phyloP scores from a whole-genome alignment of 92 coral and sea anemone species.

The Porites rus region DNA sequence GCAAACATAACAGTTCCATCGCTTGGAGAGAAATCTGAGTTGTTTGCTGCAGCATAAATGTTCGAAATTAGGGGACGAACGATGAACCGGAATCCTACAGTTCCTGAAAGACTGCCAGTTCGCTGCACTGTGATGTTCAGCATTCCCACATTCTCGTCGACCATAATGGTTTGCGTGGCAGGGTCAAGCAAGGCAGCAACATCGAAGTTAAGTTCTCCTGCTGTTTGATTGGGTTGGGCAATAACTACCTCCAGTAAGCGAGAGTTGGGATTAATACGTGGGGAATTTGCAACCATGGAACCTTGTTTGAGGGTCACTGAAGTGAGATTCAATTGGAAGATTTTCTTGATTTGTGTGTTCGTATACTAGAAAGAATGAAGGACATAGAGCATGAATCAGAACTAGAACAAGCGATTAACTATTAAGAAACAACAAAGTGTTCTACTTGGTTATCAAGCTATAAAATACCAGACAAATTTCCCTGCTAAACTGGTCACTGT shows the following conservation, averaged over 20 bases:
- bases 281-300: conserved; percentile 72
- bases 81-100: conserved; percentile 81
- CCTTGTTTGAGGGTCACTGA: conserved; percentile 74
- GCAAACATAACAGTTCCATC: conserved; percentile 75
- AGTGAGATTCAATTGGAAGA: conserved; percentile 89
- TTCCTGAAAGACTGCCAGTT: conserved; percentile 66
- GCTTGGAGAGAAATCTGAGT: conserved; percentile 71
- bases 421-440: neutral
- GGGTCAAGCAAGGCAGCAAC: conserved; percentile 58
- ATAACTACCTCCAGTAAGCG: conserved; percentile 86
- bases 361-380: conserved; percentile 55
- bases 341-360: conserved; percentile 64
- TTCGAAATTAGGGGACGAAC: conserved; percentile 57
- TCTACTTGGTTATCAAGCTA: too few species aligned
- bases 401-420: neutral
- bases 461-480: too few species aligned
- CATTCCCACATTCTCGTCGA: conserved; percentile 58
- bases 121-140: conserved; percentile 70
- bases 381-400: neutral
- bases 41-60: conserved; percentile 43
- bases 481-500: too few species aligned
- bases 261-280: conserved; percentile 71
- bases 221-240: conserved; percentile 73
- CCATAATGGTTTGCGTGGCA: conserved; percentile 60
- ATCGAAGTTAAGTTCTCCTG: conserved; percentile 90